Evolutionary conservation across 1,140 invertebrate genomes (phyloP).

Genomic region (Cardiocondyla obscurior): DNA sequence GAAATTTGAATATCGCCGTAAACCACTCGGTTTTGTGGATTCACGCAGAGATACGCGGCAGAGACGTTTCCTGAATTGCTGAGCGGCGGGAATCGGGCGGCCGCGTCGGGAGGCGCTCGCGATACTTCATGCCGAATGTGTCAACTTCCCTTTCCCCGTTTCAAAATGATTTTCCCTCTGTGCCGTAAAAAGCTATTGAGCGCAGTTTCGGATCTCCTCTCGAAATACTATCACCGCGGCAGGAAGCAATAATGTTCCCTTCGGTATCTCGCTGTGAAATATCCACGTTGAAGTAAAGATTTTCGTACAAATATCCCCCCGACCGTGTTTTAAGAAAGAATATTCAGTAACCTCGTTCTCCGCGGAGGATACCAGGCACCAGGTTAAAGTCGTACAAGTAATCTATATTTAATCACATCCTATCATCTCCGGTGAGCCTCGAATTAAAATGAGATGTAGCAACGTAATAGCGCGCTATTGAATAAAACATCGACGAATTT

Average conservation of each 20-base stretch:
- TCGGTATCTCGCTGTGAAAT: neutral
- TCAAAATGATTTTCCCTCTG: constrained; percentile 38
- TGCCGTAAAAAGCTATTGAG: constrained; percentile 22
- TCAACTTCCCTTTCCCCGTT: constrained; percentile 1
- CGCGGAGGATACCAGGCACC: neutral
- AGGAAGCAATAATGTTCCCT: neutral
- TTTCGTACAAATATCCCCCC: neutral
- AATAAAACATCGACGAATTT: neutral
- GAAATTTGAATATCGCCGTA: constrained; percentile 39
- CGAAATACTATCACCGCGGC: constrained; percentile 6
- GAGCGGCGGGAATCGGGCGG: neutral
- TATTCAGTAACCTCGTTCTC: neutral
- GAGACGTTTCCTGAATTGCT: neutral
- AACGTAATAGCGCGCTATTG: neutral
- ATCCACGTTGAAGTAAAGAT: neutral
- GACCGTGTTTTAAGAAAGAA: neutral
- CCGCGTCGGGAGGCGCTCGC: neutral
- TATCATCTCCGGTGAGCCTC: neutral
- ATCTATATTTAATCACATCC: neutral
- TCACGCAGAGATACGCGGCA: neutral
- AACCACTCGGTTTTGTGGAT: constrained; percentile 28
- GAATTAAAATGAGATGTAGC: constrained; percentile 7
- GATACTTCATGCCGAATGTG: constrained; percentile 31
- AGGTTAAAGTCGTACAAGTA: neutral
- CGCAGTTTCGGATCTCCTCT: constrained; percentile 14